A percentile compares a stretch with the other conserved stretches of the same genome.
Evolutionary conservation across 2,797 vertebrate genomes (phyloP).

Genomic region (Parambassis ranga): DNA sequence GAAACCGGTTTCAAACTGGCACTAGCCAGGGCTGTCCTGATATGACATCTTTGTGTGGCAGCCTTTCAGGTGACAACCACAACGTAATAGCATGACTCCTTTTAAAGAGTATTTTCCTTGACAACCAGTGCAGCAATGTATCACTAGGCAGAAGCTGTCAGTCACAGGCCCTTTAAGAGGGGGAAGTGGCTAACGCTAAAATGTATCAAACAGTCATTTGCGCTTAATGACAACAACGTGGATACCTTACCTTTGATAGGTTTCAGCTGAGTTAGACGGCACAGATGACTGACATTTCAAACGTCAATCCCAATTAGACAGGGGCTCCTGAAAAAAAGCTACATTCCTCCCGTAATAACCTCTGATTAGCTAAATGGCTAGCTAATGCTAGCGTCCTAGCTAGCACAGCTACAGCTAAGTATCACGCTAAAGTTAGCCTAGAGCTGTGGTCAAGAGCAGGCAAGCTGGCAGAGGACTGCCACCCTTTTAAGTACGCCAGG

Average conservation of each 20-base stretch:
- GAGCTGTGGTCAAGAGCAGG: slow-evolving; percentile 21
- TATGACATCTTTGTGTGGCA: not conserved
- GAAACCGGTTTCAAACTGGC: not conserved
- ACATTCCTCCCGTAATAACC: slow-evolving; percentile 44
- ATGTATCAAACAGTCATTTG: slow-evolving; percentile 11
- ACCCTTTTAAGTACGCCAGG: slow-evolving; percentile 13
- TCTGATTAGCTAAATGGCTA: slow-evolving; percentile 66
- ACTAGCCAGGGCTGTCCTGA: not conserved
- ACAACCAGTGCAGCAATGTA: slow-evolving; percentile 34
- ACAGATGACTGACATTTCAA: slow-evolving; percentile 52
- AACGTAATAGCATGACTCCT: not conserved
- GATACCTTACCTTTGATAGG: slow-evolving; percentile 56
- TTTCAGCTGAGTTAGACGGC: slow-evolving; percentile 19
- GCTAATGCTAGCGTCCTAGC: slow-evolving; percentile 55
- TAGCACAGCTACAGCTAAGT: too few relatives aligned
- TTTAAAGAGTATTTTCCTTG: slow-evolving; percentile 7
- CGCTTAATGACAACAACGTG: not conserved
- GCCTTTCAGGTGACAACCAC: not conserved
- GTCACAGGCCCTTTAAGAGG: slow-evolving; percentile 50
- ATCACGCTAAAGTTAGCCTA: slow-evolving; percentile 50
- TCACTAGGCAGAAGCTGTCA: slow-evolving; percentile 49
- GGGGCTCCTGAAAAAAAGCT: slow-evolving; percentile 31
- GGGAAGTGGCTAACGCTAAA: slow-evolving; percentile 59
- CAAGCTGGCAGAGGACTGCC: slow-evolving; percentile 54
- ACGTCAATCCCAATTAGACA: slow-evolving; percentile 22